Evolutionary conservation across 1,140 invertebrate species (phyloP).

Genomic region (Heliconius hewitsoni): DNA sequence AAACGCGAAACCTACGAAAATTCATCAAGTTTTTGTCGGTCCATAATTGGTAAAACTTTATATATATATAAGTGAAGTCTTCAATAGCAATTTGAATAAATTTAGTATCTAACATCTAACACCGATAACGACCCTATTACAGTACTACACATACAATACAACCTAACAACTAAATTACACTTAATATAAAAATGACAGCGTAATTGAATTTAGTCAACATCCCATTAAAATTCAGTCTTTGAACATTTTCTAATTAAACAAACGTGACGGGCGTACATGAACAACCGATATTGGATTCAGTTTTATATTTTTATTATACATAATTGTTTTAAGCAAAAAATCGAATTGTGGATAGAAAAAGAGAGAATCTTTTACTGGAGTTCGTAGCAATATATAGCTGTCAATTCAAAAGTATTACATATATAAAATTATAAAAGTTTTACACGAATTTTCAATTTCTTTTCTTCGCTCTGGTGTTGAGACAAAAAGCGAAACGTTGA

Average conservation of each 20-base stretch:
- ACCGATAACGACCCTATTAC: slow-evolving; percentile 39
- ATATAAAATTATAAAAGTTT: too few species aligned
- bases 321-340: not conserved
- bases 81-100: slow-evolving; percentile 4
- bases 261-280: slow-evolving; percentile 52
- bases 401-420: too few species aligned
- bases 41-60: not conserved
- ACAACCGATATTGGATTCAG: slow-evolving; percentile 49
- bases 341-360: not conserved
- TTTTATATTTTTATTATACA: not conserved
- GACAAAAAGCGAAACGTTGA: too few species aligned
- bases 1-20: too few species aligned
- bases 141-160: slow-evolving; percentile 36
- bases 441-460: too few species aligned
- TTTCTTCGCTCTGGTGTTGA: too few species aligned
- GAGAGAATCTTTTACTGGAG: not conserved
- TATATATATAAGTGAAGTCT: not conserved
- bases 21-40: too few species aligned
- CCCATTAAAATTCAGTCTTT: slow-evolving; percentile 77
- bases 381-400: not conserved
- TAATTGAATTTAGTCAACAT: slow-evolving; percentile 77
- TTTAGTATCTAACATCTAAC: slow-evolving; percentile 33
- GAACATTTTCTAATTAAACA: slow-evolving; percentile 72
- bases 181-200: slow-evolving; percentile 68
- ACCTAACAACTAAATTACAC: slow-evolving; percentile 53